These are phyloP conservation scores for Trissonchulus latispiculum DNA, from an alignment of 2,888 invertebrate genomes.

Conservation along the genomic window DNA sequence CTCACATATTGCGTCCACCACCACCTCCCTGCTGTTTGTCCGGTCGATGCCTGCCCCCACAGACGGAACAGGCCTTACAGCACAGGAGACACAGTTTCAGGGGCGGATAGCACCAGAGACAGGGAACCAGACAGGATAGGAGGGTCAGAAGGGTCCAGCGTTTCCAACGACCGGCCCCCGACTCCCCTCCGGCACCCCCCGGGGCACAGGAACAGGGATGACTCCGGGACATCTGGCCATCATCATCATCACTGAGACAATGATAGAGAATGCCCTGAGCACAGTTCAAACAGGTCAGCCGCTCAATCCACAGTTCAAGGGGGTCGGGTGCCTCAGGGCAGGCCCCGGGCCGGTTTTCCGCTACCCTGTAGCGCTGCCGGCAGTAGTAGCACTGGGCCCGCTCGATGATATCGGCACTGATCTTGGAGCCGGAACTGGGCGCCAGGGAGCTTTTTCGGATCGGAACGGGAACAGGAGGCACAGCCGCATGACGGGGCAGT, in stretches of 20 bases:
- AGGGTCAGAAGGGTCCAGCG: constrained; percentile 77
- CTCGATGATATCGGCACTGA: constrained; percentile 22
- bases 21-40: neutral
- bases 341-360: constrained; percentile 71
- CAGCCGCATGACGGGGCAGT: neutral
- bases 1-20: too few species aligned
- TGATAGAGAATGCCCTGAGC: constrained; percentile 84
- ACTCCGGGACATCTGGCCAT: constrained; percentile 44
- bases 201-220: constrained; percentile 66
- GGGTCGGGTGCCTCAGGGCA: constrained; percentile 66
- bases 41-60: constrained; percentile 65
- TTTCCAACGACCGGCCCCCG: constrained; percentile 49
- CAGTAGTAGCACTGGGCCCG: constrained; percentile 50
- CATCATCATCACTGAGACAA: constrained; percentile 83
- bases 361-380: constrained; percentile 59
- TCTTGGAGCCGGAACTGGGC: neutral
- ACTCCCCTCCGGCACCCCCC: constrained; percentile 28
- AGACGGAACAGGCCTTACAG: constrained; percentile 65
- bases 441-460: constrained; percentile 3
- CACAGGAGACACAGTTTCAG: constrained; percentile 71
- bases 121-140: constrained; percentile 75
- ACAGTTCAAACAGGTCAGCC: constrained; percentile 70
- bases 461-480: neutral
- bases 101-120: constrained; percentile 85
- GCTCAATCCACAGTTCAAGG: constrained; percentile 66